Evolutionary conservation across 2,797 vertebrate genomes (phyloP), one percentile per base, ranked within the genome.

Genomic region (Sebastes taczanowskii): DNA sequence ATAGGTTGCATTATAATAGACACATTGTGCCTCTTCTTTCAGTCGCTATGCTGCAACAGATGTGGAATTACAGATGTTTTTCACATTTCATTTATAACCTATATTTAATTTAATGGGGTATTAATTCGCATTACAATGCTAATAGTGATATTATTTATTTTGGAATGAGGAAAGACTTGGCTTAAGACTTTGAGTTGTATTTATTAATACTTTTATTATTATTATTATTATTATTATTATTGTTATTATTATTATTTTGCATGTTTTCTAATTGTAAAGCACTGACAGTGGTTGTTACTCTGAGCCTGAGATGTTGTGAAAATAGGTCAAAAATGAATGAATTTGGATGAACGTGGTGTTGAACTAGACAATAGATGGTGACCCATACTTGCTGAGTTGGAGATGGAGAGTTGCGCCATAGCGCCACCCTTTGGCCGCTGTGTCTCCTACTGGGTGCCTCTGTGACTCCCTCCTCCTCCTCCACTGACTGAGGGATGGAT

Each of bases 371-470:
- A 71, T 23, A n/a, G 30, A n/a, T 25, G 14, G 7, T 22, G 64
- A 66, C 2, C 49, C 53, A n/a, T 46, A 52, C 34, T 56, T 3
- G 6, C 55, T 18, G n/a, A 63, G 49, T 6, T 56, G 18, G 20
- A 42, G 20, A 16, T 53, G 29, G 58, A 81, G 23, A n/a, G 2
- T 8, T 85, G 82, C 53, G 18, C 78, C 56, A 74, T 38, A 87
- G 90, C 91, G 93, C 94, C 95, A 83, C 55, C 94, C 71, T 14
- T 72, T 80, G 92, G 92, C 69, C 34, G 22, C 11, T 67, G 60
- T 62, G 6, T 60, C 20, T 69, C 68, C 59, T n/a, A 9, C 16
- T 11, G 63, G 59, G 67, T 9, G 77, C 20, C 32, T 80, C 11
- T 60, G 25, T 69, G 84, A 74, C 66, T 77, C 67, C 55, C 23